Evolutionary conservation across 2,888 invertebrate genomes (phyloP).

Genomic region (Atrina japonica): DNA sequence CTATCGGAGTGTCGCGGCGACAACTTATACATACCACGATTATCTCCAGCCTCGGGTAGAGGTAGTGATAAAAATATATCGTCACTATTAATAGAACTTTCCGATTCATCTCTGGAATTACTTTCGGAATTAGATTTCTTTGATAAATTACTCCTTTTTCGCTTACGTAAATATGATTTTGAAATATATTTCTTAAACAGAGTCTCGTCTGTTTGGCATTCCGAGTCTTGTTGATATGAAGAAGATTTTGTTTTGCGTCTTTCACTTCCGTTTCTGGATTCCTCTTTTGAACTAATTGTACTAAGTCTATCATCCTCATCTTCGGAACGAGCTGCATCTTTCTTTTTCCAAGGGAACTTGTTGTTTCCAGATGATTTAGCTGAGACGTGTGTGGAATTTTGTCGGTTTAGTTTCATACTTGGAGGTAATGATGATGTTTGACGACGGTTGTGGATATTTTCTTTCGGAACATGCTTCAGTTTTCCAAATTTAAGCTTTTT

Average conservation of each 20-base stretch:
- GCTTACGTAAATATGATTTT: constrained; percentile 29
- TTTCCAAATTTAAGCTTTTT: constrained; percentile 36
- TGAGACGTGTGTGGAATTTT: constrained; percentile 61
- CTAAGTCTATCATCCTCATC: constrained; percentile 56
- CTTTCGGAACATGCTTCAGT: constrained; percentile 25
- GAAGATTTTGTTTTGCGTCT: constrained; percentile 42
- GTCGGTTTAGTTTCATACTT: constrained; percentile 48
- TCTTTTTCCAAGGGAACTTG: constrained; percentile 58
- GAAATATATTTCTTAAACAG: constrained; percentile 49
- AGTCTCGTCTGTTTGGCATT: constrained; percentile 63
- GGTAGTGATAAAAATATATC: constrained; percentile 43
- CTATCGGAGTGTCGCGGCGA: constrained; percentile 35
- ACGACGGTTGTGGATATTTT: constrained; percentile 16
- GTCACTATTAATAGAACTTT: constrained; percentile 43
- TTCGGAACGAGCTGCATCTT: constrained; percentile 43
- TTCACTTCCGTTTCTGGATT: constrained; percentile 47
- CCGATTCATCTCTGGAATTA: constrained; percentile 22
- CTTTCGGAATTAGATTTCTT: constrained; percentile 18
- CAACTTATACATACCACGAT: constrained; percentile 32
- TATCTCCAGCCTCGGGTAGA: constrained; percentile 27
- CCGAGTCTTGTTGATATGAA: constrained; percentile 46
- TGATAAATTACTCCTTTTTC: constrained; percentile 9
- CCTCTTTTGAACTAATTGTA: constrained; percentile 58
- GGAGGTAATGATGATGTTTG: constrained; percentile 37
- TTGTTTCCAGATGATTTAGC: constrained; percentile 40